These are phyloP conservation scores for Apodemia zela DNA, from an alignment of 2,888 invertebrate species.

Conservation along the genomic window DNA sequence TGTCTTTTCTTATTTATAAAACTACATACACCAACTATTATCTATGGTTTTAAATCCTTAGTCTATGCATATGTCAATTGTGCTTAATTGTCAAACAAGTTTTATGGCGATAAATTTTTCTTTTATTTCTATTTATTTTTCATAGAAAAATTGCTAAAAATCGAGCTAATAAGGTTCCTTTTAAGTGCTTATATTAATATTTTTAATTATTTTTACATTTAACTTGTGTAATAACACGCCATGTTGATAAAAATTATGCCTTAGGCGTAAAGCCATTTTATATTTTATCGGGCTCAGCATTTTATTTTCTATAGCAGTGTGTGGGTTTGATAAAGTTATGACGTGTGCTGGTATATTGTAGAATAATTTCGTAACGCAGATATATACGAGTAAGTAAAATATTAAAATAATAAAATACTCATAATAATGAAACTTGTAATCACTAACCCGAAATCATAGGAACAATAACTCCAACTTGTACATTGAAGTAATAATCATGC, in stretches of 20 bases:
- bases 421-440: constrained; percentile 8
- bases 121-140: constrained; percentile 8
- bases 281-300: constrained; percentile 32
- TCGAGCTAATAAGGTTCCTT: not conserved
- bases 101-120: constrained; percentile 14
- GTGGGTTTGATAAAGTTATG: constrained; percentile 42
- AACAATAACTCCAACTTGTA: not conserved
- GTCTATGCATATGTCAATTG: constrained; percentile 5
- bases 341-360: constrained; percentile 42
- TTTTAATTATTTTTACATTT: constrained; percentile 22
- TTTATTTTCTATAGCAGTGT: constrained; percentile 37
- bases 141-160: not conserved
- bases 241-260: constrained; percentile 33
- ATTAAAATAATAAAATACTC: constrained; percentile 12
- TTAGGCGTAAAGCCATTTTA: constrained; percentile 43
- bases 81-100: constrained; percentile 10
- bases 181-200: constrained; percentile 15
- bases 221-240: constrained; percentile 21
- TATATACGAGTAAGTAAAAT: constrained; percentile 30
- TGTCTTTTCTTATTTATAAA: too few species aligned
- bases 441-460: not conserved
- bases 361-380: constrained; percentile 27
- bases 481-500: not conserved
- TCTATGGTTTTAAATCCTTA: not conserved
- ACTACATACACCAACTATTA: not conserved